These are phyloP conservation scores for Brachymystax lenok DNA, from an alignment of 2,797 vertebrate genomes.

Conservation along the genomic window DNA sequence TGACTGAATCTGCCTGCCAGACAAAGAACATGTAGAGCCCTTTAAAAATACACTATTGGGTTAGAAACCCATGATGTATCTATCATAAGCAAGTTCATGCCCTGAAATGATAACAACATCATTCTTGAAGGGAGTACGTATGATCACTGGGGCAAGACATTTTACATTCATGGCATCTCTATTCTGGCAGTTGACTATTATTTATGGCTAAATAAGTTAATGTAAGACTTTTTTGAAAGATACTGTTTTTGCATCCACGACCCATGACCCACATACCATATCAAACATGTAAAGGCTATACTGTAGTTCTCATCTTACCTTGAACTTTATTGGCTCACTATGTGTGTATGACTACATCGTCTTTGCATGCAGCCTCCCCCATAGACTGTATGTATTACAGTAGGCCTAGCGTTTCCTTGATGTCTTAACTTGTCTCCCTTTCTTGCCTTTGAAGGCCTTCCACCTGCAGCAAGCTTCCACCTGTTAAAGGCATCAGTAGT, in stretches of 20 bases:
- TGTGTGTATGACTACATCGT: slow-evolving; percentile 17
- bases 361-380: slow-evolving; percentile 14
- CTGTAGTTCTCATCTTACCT: background rate
- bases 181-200: background rate
- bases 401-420: slow-evolving; percentile 17
- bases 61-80: background rate
- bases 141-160: background rate
- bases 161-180: background rate
- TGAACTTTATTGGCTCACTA: background rate
- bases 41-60: background rate
- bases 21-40: background rate
- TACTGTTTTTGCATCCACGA: background rate
- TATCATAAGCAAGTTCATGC: background rate
- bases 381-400: background rate
- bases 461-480: slow-evolving; percentile 56
- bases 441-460: slow-evolving; percentile 44
- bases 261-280: background rate
- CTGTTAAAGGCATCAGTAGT: slow-evolving; percentile 29
- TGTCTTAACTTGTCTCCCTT: slow-evolving; percentile 43
- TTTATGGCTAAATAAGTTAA: background rate
- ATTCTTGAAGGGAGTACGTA: background rate
- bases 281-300: background rate
- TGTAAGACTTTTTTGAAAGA: background rate
- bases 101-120: background rate
- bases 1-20: background rate